Conservation (phyloP, 2,113 vertebrate species). For the Clarias batrachus region DNA sequence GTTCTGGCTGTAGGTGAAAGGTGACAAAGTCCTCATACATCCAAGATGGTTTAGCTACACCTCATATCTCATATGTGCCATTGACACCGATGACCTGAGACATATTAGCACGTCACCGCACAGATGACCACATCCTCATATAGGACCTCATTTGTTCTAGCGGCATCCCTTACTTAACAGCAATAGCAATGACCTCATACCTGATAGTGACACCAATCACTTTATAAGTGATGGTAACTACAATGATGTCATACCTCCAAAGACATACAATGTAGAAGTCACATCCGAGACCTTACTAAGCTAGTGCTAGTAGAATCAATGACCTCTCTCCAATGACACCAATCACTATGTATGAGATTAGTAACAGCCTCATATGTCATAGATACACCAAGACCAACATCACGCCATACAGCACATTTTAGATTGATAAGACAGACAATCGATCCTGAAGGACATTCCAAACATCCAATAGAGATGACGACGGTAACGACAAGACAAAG, state of each 20-base stretch:
- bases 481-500: too few species aligned
- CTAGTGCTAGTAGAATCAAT: too few species aligned
- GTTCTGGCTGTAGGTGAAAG: conserved; percentile 34
- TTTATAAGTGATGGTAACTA: not conserved
- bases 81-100: not conserved
- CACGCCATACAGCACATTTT: too few species aligned
- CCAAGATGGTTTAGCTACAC: not conserved
- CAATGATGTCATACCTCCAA: not conserved
- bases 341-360: too few species aligned
- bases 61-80: not conserved
- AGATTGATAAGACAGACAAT: too few species aligned
- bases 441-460: too few species aligned
- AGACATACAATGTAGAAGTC: not conserved
- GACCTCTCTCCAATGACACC: too few species aligned
- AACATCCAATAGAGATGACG: too few species aligned
- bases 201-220: not conserved
- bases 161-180: not conserved
- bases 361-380: not conserved
- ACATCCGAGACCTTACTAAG: not conserved
- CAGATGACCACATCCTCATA: too few species aligned
- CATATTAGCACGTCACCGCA: not conserved
- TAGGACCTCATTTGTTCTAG: not conserved
- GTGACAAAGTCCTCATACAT: conserved; percentile 2
- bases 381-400: not conserved
- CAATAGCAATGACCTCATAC: not conserved